A percentile compares a stretch with the other conserved stretches of the same genome.
Conservation (phyloP, 2,797 vertebrate species). For the Uromys caudimaculatus region DNA sequence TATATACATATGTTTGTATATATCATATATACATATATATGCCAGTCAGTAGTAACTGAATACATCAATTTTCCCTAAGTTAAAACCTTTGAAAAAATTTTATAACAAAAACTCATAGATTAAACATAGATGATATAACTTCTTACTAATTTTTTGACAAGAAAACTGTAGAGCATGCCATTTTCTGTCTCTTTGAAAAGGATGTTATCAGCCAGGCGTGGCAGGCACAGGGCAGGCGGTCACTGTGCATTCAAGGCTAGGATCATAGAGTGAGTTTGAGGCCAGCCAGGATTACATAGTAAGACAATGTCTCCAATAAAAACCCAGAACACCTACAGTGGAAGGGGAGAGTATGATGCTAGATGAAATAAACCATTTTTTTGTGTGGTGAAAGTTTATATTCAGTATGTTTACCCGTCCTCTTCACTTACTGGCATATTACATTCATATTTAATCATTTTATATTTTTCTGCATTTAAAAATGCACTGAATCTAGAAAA, state of each 20-base stretch:
- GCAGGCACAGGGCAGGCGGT: too few relatives aligned
- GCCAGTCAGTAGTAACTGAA: neutral
- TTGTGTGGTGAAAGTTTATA: neutral
- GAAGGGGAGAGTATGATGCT: neutral
- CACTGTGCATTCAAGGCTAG: neutral
- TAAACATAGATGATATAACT: neutral
- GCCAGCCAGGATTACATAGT: neutral
- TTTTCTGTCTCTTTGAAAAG: neutral
- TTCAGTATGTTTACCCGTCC: neutral
- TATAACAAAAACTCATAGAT: neutral
- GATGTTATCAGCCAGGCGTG: neutral
- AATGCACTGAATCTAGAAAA: neutral
- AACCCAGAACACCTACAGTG: neutral
- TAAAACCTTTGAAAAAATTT: constrained; percentile 8
- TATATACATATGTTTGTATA: neutral
- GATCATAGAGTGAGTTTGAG: neutral
- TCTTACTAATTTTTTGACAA: neutral
- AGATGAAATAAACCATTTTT: neutral
- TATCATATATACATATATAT: neutral
- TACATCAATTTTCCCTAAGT: neutral
- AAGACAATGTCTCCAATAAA: neutral
- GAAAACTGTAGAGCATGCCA: neutral
- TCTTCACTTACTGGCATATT: neutral
- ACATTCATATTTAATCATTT: neutral
- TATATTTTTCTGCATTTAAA: neutral